Percentiles rank a stretch among this genome's conserved stretches.
Evolutionary conservation across 2,113 vertebrate genomes (phyloP).

Genomic region (Xenotilapia leptura): DNA sequence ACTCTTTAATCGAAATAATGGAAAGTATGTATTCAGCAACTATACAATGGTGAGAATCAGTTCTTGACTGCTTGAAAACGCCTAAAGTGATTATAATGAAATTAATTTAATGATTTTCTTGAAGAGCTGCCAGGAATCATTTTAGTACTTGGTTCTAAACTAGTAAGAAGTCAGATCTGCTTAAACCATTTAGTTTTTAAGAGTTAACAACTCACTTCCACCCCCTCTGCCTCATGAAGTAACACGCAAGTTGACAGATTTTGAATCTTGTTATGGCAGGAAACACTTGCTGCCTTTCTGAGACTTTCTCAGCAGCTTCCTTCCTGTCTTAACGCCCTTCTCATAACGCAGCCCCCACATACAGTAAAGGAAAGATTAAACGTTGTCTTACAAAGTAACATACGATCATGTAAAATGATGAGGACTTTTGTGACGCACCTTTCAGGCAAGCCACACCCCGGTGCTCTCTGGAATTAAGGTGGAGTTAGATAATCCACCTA

Average conservation of each 20-base stretch:
- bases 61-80: background rate
- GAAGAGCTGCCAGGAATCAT: background rate
- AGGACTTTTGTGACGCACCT: slow-evolving; percentile 22
- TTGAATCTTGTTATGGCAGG: slow-evolving; percentile 34
- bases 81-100: background rate
- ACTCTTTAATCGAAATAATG: background rate
- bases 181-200: background rate
- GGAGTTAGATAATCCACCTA: slow-evolving; percentile 49
- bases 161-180: background rate
- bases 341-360: background rate
- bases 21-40: background rate
- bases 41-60: background rate
- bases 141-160: background rate
- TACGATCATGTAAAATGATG: background rate
- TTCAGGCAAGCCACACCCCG: slow-evolving; percentile 31
- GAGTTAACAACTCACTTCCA: background rate
- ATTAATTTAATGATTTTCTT: background rate
- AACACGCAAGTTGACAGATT: slow-evolving; percentile 1
- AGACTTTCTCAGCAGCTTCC: slow-evolving; percentile 65
- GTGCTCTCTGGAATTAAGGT: slow-evolving; percentile 40
- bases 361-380: background rate
- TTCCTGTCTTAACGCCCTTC: slow-evolving; percentile 58
- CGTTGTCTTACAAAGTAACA: background rate
- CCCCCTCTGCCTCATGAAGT: background rate
- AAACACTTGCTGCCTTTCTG: slow-evolving; percentile 27